Evolutionary conservation across 2,888 invertebrate species (phyloP).

Genomic region (Eupithecia vulgata): DNA sequence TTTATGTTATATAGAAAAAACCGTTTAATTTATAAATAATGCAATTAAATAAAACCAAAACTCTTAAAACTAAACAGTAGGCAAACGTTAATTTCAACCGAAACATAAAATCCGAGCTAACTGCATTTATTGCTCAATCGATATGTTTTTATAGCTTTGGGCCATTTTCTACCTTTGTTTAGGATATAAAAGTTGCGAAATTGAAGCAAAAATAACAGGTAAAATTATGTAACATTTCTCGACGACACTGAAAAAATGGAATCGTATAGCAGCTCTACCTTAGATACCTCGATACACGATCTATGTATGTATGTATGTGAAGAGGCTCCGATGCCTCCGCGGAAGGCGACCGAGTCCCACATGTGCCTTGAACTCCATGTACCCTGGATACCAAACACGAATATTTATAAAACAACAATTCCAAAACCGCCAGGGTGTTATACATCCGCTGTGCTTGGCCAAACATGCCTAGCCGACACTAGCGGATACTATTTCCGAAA

Average conservation of each 20-base stretch:
- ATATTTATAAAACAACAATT: conserved; percentile 27
- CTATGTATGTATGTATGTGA: background rate
- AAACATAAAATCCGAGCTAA: background rate
- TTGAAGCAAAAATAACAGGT: background rate
- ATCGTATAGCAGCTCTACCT: background rate
- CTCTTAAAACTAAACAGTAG: background rate
- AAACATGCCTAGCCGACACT: conserved; percentile 22
- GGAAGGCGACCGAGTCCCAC: background rate
- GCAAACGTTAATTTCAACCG: background rate
- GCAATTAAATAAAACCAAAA: background rate
- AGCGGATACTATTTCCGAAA: conserved; percentile 30
- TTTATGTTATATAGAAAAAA: background rate
- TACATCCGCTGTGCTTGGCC: conserved; percentile 29
- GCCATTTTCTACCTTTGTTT: background rate
- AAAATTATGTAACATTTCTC: background rate
- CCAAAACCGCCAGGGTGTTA: conserved; percentile 7
- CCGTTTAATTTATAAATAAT: no score
- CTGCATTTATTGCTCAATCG: background rate
- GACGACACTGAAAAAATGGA: background rate
- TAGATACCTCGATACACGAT: background rate
- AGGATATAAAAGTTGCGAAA: background rate
- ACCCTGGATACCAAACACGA: background rate
- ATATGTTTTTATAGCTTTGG: background rate
- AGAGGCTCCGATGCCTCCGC: background rate
- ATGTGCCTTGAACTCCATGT: no score